A percentile compares a stretch with the other conserved stretches of the same genome.
phyloP scores from a whole-genome alignment of 2,888 invertebrate genomes.

The Pantelozetes paolii region DNA sequence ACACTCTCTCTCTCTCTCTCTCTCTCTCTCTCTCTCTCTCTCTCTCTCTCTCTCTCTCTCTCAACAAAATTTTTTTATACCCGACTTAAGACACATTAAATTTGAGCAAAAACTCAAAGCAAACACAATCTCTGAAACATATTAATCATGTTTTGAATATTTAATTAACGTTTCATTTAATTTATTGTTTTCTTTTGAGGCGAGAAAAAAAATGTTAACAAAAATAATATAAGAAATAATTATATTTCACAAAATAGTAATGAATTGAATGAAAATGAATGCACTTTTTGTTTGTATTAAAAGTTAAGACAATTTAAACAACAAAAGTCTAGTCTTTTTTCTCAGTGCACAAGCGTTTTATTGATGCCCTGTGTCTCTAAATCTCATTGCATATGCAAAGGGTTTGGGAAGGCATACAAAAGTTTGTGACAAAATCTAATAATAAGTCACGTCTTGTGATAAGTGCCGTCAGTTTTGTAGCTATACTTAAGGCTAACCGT shows the following conservation, averaged over 20 bases:
- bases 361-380: background rate
- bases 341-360: background rate
- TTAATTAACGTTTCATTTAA: background rate
- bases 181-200: slow-evolving; percentile 4
- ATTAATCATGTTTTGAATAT: slow-evolving; percentile 20
- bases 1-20: too few relatives aligned
- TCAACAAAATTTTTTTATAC: too few relatives aligned
- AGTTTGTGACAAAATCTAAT: background rate
- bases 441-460: slow-evolving; percentile 20
- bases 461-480: background rate
- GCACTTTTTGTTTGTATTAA: background rate
- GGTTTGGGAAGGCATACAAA: background rate
- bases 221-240: background rate
- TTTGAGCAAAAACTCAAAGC: too few relatives aligned
- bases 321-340: too few relatives aligned
- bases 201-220: background rate
- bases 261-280: background rate
- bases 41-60: too few relatives aligned
- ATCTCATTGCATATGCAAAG: background rate
- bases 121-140: too few relatives aligned
- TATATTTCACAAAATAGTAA: background rate
- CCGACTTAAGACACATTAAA: too few relatives aligned
- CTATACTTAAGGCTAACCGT: too few relatives aligned
- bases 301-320: background rate
- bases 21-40: too few relatives aligned